Conservation (phyloP, 2,888 invertebrate species). For the Seira sanloemensis region DNA sequence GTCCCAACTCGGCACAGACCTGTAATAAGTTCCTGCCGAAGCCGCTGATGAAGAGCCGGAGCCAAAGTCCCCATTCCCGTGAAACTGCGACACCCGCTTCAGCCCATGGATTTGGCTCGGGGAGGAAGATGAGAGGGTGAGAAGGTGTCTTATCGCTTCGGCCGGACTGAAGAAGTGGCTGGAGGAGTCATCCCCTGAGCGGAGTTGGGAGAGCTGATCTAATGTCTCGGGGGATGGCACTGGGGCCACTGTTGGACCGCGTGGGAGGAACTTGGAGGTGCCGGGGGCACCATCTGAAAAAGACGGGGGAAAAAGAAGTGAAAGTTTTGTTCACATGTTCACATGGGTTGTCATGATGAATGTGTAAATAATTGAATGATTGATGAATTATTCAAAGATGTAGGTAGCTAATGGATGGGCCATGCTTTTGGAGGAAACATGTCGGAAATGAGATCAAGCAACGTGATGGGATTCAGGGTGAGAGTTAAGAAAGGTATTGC, state of each 20-base stretch:
- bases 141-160: conserved; percentile 32
- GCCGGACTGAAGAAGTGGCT: conserved; percentile 25
- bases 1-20: conserved; percentile 29
- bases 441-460: too few relatives aligned
- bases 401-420: too few relatives aligned
- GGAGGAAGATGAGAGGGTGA: conserved; percentile 29
- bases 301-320: not conserved
- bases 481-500: too few relatives aligned
- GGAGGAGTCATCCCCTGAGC: not conserved
- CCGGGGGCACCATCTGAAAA: conserved; percentile 39
- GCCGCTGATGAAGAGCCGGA: not conserved
- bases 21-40: not conserved
- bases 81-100: conserved; percentile 45
- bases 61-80: conserved; percentile 22
- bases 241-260: conserved; percentile 49
- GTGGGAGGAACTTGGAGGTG: not conserved
- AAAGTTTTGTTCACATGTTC: not conserved
- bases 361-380: not conserved
- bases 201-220: conserved; percentile 2
- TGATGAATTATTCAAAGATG: too few relatives aligned
- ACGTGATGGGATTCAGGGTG: too few relatives aligned
- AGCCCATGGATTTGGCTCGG: conserved; percentile 5
- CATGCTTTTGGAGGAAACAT: too few relatives aligned
- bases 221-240: conserved; percentile 52
- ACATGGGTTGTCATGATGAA: not conserved